phyloP scores from a whole-genome alignment of 2,888 invertebrate species.

The Cheilosia scutellata region DNA sequence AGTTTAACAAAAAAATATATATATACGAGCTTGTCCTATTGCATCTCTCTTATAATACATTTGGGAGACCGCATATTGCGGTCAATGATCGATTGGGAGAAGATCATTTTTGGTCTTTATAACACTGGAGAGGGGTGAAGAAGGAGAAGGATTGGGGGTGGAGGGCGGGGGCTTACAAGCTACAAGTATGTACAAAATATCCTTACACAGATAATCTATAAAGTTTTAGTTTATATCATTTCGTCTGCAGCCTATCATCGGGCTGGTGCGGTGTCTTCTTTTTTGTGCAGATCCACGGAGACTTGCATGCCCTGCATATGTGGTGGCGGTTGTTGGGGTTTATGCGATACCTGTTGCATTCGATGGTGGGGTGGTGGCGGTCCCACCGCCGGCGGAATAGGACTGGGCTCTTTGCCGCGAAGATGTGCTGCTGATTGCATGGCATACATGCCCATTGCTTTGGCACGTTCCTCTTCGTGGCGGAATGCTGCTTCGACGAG shows the following conservation, averaged over 20 bases:
- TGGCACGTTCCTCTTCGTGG: constrained; percentile 91
- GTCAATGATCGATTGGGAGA: constrained; percentile 32
- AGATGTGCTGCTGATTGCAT: constrained; percentile 85
- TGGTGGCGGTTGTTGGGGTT: constrained; percentile 63
- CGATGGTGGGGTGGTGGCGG: constrained; percentile 82
- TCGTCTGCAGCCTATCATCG: constrained; percentile 78
- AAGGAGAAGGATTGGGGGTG: constrained; percentile 1
- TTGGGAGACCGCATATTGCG: constrained; percentile 40
- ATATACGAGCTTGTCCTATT: constrained; percentile 55
- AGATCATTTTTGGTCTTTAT: constrained; percentile 63
- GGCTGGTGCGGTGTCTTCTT: constrained; percentile 78
- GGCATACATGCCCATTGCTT: constrained; percentile 90
- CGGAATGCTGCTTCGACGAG: constrained; percentile 91
- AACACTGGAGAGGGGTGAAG: constrained; percentile 54
- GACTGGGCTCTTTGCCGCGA: constrained; percentile 83
- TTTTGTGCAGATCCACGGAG: constrained; percentile 79
- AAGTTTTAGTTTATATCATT: constrained; percentile 42
- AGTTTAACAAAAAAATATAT: constrained; percentile 42
- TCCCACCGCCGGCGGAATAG: constrained; percentile 82
- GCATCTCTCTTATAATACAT: constrained; percentile 67
- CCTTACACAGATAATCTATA: constrained; percentile 35
- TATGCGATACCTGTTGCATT: constrained; percentile 78
- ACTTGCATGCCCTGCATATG: constrained; percentile 76
- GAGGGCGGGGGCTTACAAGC: constrained; percentile 30
- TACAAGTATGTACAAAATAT: constrained; percentile 68